phyloP scores from a whole-genome alignment of 2,797 vertebrate species.

The Oreochromis grahami region DNA sequence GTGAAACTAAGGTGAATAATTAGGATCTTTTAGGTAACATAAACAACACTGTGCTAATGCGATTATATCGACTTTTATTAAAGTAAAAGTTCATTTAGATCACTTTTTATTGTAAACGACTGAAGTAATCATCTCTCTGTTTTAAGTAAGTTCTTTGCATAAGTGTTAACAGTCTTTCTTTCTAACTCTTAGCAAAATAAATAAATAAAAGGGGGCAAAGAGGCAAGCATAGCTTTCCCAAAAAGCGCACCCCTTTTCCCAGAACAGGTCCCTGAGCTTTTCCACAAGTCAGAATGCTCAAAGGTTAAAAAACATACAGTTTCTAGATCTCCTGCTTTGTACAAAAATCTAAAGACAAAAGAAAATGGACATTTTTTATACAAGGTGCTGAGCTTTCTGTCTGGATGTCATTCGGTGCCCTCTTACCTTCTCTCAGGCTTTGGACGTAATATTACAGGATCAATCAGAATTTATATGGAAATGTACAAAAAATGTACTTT shows the following conservation, averaged over 20 bases:
- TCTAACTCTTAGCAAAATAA: not conserved
- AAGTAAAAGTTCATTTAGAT: not conserved
- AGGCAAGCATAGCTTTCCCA: not conserved
- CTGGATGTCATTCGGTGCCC: not conserved
- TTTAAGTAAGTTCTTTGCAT: not conserved
- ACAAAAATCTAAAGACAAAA: not conserved
- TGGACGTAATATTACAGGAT: not conserved
- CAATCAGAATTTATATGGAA: not conserved
- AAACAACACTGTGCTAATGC: not conserved
- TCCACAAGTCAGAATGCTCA: not conserved
- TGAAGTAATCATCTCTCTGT: not conserved
- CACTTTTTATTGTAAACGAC: not conserved
- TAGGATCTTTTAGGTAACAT: not conserved
- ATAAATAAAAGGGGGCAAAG: not conserved
- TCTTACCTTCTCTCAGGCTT: not conserved
- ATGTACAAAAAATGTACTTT: not conserved
- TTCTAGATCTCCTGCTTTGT: not conserved
- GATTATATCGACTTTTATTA: accelerated
- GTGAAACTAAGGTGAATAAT: not conserved
- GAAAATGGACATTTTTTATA: not conserved
- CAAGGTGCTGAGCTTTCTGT: not conserved
- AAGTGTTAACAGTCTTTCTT: not conserved
- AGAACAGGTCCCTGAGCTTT: not conserved
- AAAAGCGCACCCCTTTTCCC: not conserved
- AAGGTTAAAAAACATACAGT: not conserved